These are phyloP conservation scores for Manis javanica DNA, from an alignment of 2,797 vertebrate species.

Conservation along the genomic window DNA sequence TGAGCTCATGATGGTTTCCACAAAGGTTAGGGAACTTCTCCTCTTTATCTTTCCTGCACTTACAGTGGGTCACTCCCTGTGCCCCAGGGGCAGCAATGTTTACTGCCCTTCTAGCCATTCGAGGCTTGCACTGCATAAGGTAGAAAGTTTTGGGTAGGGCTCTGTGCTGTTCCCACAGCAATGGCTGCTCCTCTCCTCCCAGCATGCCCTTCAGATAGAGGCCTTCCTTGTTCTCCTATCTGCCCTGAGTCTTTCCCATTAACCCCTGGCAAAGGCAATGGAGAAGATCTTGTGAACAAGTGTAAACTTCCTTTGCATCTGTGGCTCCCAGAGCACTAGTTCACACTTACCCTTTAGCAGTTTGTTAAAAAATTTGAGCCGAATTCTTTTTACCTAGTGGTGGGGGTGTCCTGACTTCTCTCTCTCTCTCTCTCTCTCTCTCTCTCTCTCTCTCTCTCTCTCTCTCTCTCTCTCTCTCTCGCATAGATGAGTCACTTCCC, in stretches of 20 bases:
- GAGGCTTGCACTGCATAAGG: background rate
- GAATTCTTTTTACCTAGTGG: background rate
- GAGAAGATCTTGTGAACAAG: background rate
- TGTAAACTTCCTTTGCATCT: background rate
- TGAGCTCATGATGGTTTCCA: background rate
- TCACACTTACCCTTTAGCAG: background rate
- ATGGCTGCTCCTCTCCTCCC: background rate
- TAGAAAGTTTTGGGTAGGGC: background rate
- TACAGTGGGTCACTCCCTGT: background rate
- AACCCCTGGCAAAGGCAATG: background rate
- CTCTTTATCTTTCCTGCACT: background rate
- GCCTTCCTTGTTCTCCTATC: background rate
- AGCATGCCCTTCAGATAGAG: too few species aligned
- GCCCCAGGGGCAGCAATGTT: background rate
- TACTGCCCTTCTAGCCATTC: background rate
- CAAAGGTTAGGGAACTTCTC: background rate
- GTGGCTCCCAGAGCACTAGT: background rate
- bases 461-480: background rate
- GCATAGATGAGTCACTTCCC: background rate
- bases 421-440: background rate
- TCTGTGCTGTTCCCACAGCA: background rate
- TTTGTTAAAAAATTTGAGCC: background rate
- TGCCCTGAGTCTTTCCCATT: background rate
- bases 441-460: background rate
- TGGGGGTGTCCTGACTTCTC: background rate